phyloP scores from a whole-genome alignment of 2,888 invertebrate genomes.

The Tetheella fluctuosa region DNA sequence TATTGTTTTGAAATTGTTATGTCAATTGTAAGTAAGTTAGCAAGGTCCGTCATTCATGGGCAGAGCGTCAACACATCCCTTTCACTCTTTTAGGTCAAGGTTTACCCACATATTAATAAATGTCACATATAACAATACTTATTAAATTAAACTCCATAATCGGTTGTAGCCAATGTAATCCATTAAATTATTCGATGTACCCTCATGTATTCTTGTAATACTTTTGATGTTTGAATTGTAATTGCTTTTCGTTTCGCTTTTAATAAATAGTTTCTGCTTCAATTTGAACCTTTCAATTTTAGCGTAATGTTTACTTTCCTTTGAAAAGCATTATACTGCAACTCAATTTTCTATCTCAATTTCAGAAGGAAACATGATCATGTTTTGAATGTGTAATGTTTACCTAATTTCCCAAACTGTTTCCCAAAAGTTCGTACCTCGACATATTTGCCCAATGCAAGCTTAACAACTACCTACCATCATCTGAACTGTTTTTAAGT shows the following conservation, averaged over 20 bases:
- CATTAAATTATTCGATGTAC: slow-evolving; percentile 28
- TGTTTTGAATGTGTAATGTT: no score
- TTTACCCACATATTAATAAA: slow-evolving; percentile 32
- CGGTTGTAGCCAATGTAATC: slow-evolving; percentile 17
- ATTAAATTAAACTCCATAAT: slow-evolving; percentile 26
- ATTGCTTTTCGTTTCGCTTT: slow-evolving; percentile 32
- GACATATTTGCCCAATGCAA: neutral
- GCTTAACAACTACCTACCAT: neutral
- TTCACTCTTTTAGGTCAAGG: slow-evolving; percentile 44
- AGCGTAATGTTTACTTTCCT: slow-evolving; percentile 18
- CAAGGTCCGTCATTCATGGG: slow-evolving; percentile 22
- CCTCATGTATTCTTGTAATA: slow-evolving; percentile 27
- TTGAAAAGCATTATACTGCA: no score
- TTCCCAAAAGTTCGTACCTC: no score
- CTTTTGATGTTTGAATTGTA: slow-evolving; percentile 30
- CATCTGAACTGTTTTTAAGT: neutral
- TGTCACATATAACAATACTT: slow-evolving; percentile 31
- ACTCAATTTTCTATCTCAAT: no score
- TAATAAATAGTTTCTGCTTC: slow-evolving; percentile 48
- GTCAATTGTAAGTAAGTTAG: slow-evolving; percentile 29
- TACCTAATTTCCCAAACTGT: no score
- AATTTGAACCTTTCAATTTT: slow-evolving; percentile 21
- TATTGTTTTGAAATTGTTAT: slow-evolving; percentile 32
- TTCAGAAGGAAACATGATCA: no score
- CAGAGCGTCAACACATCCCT: slow-evolving; percentile 41